Base-by-base conservation (phyloP, 1,140 invertebrate genomes). In the Tetramorium simillimum region DNA sequence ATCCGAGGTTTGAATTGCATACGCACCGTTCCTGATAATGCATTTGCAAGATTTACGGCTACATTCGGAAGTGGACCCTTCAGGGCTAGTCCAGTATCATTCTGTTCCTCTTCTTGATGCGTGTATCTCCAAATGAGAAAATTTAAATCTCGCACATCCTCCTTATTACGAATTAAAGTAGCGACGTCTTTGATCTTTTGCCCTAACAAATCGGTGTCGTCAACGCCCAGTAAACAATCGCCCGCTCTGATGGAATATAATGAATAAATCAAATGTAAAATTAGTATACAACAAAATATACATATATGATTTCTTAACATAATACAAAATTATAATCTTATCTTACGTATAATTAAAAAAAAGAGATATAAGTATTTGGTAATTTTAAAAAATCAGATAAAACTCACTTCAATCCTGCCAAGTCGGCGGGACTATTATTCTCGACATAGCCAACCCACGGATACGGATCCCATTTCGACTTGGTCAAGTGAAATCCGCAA, bases 401-500 rank as follows among this genome's bases (percentile, higher is more conserved):
- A 49, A 53, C 86, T 87, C 91, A 95, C 94, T 89, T 95, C 3
- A 95, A 90, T 58, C 94, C 94, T 2, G 94, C 91, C 12, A 78
- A 14, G 63, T 95, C 89, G 10, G 95, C 94, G 9, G 94, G 91
- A 73, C 94, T 94, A 46, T 85, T 90, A n/a, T 77, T 88, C 24
- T 95, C 93, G 14, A 94, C 92, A 10, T 91, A 90, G 67, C 94
- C 93, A 70, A 97, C 95, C 97, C 97, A 97, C 46, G 97, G 97
- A 95, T 97, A 97, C 6, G 97, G 97, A 94, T 97, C 97, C 97
- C 96, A 97, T 91, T 97, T 96, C 28, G 96, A 96, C 81, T 96
- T 95, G 1, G 96, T 96, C 62, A 97, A 92, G 91, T 97, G 96
- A 93, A 97, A 97, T 24, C 97, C 97, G 49, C 95, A 96, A 37